Conservation (phyloP, 2,797 vertebrate species). For the Phataginus tricuspis region DNA sequence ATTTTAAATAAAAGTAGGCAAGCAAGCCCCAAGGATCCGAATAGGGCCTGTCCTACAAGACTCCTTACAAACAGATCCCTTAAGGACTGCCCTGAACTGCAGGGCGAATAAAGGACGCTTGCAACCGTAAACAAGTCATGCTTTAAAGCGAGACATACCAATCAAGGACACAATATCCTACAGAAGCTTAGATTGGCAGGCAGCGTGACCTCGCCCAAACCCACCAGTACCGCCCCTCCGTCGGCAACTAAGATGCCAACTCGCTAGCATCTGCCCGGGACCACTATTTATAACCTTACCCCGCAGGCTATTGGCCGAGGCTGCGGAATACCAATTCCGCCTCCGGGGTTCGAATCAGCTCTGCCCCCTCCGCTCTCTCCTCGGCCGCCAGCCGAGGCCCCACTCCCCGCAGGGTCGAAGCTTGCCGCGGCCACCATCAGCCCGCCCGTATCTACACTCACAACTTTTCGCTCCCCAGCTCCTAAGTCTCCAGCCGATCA, state of each 20-base stretch:
- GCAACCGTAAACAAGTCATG: not conserved
- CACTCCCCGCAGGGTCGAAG: not conserved
- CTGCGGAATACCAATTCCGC: not conserved
- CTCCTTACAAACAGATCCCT: not conserved
- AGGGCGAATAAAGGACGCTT: conserved; percentile 57
- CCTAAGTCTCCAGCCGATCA: not conserved
- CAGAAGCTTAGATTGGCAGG: not conserved
- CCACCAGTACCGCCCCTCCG: conserved; percentile 3
- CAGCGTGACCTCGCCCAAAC: not conserved
- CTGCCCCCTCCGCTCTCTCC: not conserved
- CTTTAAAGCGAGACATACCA: conserved; percentile 9
- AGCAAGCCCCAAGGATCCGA: not conserved
- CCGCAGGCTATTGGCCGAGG: not conserved
- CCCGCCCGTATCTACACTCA: not conserved
- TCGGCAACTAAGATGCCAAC: not conserved
- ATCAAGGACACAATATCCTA: conserved; percentile 61
- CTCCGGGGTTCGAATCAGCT: conserved; percentile 15
- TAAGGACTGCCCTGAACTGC: not conserved
- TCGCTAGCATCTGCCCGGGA: not conserved
- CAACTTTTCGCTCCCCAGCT: not conserved
- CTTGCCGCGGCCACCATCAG: not conserved
- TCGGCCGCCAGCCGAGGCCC: not conserved
- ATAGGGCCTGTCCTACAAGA: not conserved
- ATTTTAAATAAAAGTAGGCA: not conserved
- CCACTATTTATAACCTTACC: conserved; percentile 69